Evolutionary conservation across 2,888 invertebrate species (phyloP), one percentile per base, ranked within the genome.

Genomic region (Disparrhopalites patrizii): DNA sequence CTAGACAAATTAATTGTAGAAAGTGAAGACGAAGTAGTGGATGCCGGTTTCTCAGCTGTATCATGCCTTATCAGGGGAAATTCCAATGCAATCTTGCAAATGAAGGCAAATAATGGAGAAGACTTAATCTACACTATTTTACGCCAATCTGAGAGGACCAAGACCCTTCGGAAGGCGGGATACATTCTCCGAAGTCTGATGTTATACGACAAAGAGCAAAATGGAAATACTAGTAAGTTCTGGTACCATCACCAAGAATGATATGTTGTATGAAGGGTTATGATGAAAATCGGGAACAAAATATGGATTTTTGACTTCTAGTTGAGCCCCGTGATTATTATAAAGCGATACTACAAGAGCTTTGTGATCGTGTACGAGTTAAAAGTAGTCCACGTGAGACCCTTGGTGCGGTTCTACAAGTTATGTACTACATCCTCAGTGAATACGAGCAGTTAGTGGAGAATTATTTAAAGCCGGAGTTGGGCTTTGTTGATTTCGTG

Each of bases 61-160:
- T 64, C 64, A 18, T 64, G 64, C 57, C 43, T 64, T 33, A 64
- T 64, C n/a, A 27, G 64, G 18, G 64, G 64, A 10, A 64, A 64
- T n/a, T 5, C 27, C 3, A 64, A 64, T 64, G 64, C 64, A n/a
- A 64, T 64, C 20, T 27, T 64, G 23, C 55, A 47, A 38, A 33
- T 64, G 27, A 64, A 64, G 20, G 64, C 51, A 25, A 27, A 64
- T 25, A 57, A 28, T 50, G 64, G 64, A 15, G 64, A 64, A 57
- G 64, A 64, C 57, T 20, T 64, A 13, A 64, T 64, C 13, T 64
- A 64, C 25, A 64, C 64, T 8, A 38, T 64, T 18, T 47, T 64
- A 28, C 20, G 43, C 10, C 30, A 43, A 47, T 56, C 64, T 15
- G 64, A 64, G 30, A 56, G 64, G 27, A 64, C 57, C 20, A 56